A percentile compares a stretch with the other conserved stretches of the same genome.
phyloP scores from a whole-genome alignment of 1,140 invertebrate genomes.

The Andricus grossulariae region DNA sequence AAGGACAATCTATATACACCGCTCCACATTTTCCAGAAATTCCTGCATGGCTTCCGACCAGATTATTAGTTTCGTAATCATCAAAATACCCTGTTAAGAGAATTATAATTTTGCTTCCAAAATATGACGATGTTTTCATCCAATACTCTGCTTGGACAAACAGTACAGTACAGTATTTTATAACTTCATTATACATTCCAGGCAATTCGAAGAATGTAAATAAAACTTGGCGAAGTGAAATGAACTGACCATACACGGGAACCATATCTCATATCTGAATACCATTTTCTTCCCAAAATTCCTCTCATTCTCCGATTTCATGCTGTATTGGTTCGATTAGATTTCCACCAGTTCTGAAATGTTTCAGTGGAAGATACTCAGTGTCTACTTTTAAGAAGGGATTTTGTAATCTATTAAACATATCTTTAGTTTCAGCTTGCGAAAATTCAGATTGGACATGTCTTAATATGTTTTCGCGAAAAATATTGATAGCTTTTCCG shows the following conservation, averaged over 20 bases:
- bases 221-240: neutral
- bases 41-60: neutral
- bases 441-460: neutral
- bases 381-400: neutral
- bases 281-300: neutral
- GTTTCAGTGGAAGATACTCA: neutral
- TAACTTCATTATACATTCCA: neutral
- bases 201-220: neutral
- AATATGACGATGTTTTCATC: neutral
- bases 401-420: neutral
- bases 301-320: neutral
- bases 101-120: neutral
- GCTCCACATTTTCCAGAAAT: neutral
- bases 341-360: neutral
- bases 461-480: neutral
- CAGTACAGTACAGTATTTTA: neutral
- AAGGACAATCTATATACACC: neutral
- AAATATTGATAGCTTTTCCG: neutral
- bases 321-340: neutral
- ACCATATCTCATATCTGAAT: neutral
- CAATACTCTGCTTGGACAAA: neutral
- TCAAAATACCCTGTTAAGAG: neutral
- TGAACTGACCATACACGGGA: neutral
- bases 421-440: neutral
- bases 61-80: neutral